Evolutionary conservation across 2,113 vertebrate species (phyloP).

Genomic region (Saiga tatarica): DNA sequence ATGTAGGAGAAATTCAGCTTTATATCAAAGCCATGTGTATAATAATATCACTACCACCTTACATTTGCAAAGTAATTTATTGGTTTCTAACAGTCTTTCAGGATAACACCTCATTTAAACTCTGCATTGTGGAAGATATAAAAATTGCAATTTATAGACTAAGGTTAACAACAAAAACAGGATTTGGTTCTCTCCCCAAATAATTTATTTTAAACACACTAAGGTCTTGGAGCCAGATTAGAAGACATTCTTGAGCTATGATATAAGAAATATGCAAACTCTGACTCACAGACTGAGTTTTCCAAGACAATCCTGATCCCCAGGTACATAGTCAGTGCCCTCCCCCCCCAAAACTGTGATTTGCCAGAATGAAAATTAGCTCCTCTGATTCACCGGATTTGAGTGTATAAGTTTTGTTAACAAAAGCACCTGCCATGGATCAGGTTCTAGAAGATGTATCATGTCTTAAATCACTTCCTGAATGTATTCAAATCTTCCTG

Average conservation of each 20-base stretch:
- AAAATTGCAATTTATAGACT: not conserved
- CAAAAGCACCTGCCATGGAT: constrained; percentile 38
- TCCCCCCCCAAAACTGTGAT: not conserved
- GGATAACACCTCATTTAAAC: not conserved
- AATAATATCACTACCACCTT: not conserved
- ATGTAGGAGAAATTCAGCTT: not conserved
- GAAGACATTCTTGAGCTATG: not conserved
- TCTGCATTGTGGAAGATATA: not conserved
- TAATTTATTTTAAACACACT: constrained; percentile 7
- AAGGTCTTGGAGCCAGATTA: not conserved
- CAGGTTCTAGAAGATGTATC: not conserved
- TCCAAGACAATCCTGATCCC: not conserved
- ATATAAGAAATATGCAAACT: not conserved
- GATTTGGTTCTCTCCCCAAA: not conserved
- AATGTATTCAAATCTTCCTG: constrained; percentile 49
- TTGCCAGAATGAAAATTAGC: constrained; percentile 59
- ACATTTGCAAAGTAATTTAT: not conserved
- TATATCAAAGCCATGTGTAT: not conserved
- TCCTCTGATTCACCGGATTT: constrained; percentile 28
- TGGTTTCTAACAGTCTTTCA: not conserved
- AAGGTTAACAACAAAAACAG: constrained; percentile 27
- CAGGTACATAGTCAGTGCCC: not conserved
- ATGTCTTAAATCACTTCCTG: constrained; percentile 50
- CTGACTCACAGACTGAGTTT: not conserved
- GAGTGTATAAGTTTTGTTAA: constrained; percentile 55